Evolutionary conservation across 2,797 vertebrate genomes (phyloP).

Genomic region (Scolopax rusticola): DNA sequence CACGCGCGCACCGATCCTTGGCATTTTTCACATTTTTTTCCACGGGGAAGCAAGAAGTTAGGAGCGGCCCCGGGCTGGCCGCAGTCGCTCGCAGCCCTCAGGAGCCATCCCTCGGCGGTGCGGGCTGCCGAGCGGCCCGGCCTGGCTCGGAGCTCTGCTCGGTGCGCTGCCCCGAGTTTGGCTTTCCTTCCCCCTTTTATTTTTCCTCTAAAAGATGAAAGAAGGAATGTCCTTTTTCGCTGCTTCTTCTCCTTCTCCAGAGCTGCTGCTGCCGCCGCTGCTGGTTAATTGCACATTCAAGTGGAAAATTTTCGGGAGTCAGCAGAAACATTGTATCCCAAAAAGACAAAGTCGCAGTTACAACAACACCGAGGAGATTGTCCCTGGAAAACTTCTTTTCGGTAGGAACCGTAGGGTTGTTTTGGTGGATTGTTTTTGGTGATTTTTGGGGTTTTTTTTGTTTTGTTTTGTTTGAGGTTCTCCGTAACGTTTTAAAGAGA

Average conservation of each 20-base stretch:
- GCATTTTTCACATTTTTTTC: conserved; percentile 90
- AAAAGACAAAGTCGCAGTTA: conserved; percentile 92
- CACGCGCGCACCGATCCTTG: conserved; percentile 79
- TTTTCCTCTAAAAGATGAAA: conserved; percentile 86
- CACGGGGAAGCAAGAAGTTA: conserved; percentile 79
- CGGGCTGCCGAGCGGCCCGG: conserved; percentile 20
- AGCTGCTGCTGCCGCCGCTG: conserved; percentile 81
- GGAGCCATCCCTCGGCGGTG: neutral
- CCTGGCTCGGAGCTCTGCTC: neutral
- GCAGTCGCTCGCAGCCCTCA: neutral
- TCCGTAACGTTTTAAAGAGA: conserved; percentile 17
- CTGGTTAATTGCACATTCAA: conserved; percentile 89
- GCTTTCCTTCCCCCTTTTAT: neutral
- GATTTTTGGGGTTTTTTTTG: too few relatives aligned
- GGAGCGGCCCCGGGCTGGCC: conserved; percentile 73
- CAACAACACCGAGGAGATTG: conserved; percentile 79
- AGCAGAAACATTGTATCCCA: conserved; percentile 87
- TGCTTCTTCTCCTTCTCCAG: conserved; percentile 88
- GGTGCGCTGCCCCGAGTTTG: neutral
- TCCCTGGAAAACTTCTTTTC: conserved; percentile 84
- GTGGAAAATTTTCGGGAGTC: conserved; percentile 91
- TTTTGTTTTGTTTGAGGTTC: conserved; percentile 28
- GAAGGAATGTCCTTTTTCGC: conserved; percentile 85
- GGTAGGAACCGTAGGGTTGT: conserved; percentile 76
- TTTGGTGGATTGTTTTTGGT: neutral